Percentiles rank a stretch among this genome's conserved stretches.
Evolutionary conservation across 2,888 invertebrate genomes (phyloP).

Genomic region (Aphodius granarius): DNA sequence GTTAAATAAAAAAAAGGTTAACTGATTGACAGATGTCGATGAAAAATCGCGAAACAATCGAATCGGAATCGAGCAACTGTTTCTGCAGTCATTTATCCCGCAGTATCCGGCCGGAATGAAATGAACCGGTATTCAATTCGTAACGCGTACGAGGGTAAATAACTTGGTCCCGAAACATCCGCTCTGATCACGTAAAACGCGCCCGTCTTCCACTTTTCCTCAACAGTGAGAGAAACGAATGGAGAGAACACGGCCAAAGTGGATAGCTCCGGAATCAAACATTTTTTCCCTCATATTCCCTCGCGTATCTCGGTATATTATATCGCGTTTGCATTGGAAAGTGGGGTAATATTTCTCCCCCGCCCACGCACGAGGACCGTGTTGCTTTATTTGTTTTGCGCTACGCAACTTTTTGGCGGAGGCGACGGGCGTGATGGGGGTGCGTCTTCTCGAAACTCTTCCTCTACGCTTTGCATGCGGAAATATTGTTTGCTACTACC

Average conservation of each 20-base stretch:
- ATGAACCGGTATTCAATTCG: background rate
- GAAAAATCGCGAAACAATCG: background rate
- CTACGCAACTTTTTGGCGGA: constrained; percentile 34
- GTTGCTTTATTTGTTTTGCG: constrained; percentile 40
- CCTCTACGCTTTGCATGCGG: constrained; percentile 20
- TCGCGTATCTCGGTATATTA: constrained; percentile 22
- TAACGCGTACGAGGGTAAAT: background rate
- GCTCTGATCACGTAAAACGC: background rate
- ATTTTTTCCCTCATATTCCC: constrained; percentile 23
- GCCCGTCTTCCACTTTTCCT: background rate
- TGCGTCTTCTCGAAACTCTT: background rate
- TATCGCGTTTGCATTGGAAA: constrained; percentile 20
- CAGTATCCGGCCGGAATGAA: background rate
- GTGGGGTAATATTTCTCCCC: constrained; percentile 19
- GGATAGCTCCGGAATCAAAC: constrained; percentile 23
- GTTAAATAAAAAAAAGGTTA: no score
- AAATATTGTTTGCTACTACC: constrained; percentile 22
- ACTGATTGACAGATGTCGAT: background rate
- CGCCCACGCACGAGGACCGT: constrained; percentile 6
- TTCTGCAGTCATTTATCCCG: background rate
- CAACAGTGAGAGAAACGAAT: background rate
- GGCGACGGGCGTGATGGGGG: constrained; percentile 13
- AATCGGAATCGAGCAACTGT: background rate
- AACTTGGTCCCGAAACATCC: background rate
- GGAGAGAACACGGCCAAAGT: background rate